phyloP scores from a whole-genome alignment of 1,140 invertebrate genomes.

The Amphibalanus amphitrite region DNA sequence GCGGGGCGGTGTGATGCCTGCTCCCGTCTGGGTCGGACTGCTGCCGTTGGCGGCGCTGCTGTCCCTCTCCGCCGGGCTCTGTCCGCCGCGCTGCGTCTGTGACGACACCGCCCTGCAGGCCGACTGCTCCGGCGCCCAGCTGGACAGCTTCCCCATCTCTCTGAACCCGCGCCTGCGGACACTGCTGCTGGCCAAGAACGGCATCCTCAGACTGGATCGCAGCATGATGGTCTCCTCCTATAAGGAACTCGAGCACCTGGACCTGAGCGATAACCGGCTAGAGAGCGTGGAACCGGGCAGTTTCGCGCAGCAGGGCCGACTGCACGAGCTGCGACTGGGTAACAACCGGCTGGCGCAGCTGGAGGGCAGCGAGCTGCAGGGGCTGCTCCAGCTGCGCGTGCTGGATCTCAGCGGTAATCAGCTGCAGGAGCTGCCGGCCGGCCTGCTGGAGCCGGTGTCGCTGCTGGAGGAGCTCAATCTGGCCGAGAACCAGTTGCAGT shows the following conservation, averaged over 20 bases:
- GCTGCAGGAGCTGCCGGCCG: slow-evolving; percentile 49
- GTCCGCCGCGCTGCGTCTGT: not conserved
- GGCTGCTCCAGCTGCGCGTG: slow-evolving; percentile 49
- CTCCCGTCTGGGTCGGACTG: too few relatives aligned
- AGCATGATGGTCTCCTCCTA: not conserved
- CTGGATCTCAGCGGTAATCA: slow-evolving; percentile 54
- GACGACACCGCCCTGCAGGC: not conserved
- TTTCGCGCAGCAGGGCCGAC: not conserved
- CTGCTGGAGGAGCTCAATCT: slow-evolving; percentile 58
- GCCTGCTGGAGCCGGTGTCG: slow-evolving; percentile 50
- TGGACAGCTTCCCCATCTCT: not conserved
- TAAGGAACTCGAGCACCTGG: not conserved
- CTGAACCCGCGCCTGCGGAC: not conserved
- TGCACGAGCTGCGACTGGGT: not conserved
- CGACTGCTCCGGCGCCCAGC: not conserved
- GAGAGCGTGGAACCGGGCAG: not conserved
- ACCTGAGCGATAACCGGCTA: not conserved
- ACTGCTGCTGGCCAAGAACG: not conserved
- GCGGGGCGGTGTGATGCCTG: too few relatives aligned
- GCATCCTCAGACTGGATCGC: not conserved
- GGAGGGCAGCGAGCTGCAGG: slow-evolving; percentile 53
- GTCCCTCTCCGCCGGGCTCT: not conserved
- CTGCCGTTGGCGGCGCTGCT: not conserved
- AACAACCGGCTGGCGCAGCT: slow-evolving; percentile 45
- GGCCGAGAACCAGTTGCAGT: slow-evolving; percentile 50